Evolutionary conservation across 1,140 invertebrate genomes (phyloP), one percentile per base, ranked within the genome.

Genomic region (Drosophila nebulosa): DNA sequence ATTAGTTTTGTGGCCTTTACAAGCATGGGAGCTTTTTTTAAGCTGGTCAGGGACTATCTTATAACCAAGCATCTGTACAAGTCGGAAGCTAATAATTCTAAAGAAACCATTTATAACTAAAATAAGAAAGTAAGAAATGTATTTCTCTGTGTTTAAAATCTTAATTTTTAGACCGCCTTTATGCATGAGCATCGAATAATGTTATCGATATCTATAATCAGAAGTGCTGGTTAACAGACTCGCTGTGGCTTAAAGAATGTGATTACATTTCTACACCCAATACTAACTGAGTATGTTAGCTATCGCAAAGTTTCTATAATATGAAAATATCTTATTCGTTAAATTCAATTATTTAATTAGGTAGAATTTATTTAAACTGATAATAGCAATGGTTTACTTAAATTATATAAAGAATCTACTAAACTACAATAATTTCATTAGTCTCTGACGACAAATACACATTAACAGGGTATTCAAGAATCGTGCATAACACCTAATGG

Each of bases 21-120:
- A 52, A 98, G 98, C 91, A 98, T 98, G 92, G 96, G 97, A 76
- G 96, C 97, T 0, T 93, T 99, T 4, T 99, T 97, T 79, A 98
- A 98, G 92, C 92, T 98, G 57, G 92, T 95, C 3, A 93, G 97
- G 58, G 97, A 99, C 91, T 97, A 96, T 91, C 92, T 98, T 0
- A 94, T 98, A 36, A 95, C 97, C 63, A 96, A 94, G 92, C 95
- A 95, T 89, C 94, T 97, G 4, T 97, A 97, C 80, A 94, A 94
- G 78, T 93, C 95, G 0, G 96, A 97, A 91, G 75, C 93, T 94
- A 73, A 94, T 96, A n/a, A 70, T 74, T 62, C 62, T 24, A 71
- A 74, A 55, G 52, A 55, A 55, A 18, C 14, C 21, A 14, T 16
- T 55, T 55, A 30, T 12, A 27, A 55, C 18, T 32, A 12, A 18